These are phyloP conservation scores for Rugalucina vietnamica DNA, from an alignment of 2,888 invertebrate species.

Conservation along the genomic window DNA sequence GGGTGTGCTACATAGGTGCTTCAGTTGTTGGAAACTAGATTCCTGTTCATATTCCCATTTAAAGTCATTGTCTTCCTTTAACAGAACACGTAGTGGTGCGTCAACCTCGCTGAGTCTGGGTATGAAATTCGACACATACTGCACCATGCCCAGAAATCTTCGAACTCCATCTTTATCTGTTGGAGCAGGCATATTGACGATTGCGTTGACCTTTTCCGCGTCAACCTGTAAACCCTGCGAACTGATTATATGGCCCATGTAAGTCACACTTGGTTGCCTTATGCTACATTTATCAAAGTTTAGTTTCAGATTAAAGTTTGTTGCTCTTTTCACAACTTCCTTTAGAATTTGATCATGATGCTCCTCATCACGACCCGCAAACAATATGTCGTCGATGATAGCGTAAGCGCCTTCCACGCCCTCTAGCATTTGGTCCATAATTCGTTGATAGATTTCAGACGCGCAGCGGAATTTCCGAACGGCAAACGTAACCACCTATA, in stretches of 20 bases:
- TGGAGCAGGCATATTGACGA: slow-evolving; percentile 54
- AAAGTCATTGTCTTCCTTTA: slow-evolving; percentile 44
- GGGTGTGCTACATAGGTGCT: slow-evolving; percentile 9
- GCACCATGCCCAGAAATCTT: slow-evolving; percentile 15
- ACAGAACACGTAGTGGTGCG: slow-evolving; percentile 50
- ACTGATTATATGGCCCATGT: slow-evolving; percentile 52
- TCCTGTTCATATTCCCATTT: slow-evolving; percentile 49
- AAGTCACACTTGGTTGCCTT: slow-evolving; percentile 31
- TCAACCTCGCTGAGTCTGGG: too few species aligned
- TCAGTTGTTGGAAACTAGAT: slow-evolving; percentile 37
- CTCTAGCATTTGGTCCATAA: slow-evolving; percentile 59
- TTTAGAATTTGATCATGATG: too few species aligned
- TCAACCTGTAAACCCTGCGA: slow-evolving; percentile 41
- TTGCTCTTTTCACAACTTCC: too few species aligned
- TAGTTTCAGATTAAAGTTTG: too few species aligned
- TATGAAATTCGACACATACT: too few species aligned
- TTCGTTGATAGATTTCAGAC: slow-evolving; percentile 59
- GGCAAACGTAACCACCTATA: slow-evolving; percentile 64
- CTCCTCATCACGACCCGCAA: slow-evolving; percentile 45
- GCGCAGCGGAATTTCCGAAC: slow-evolving; percentile 62
- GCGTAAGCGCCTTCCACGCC: slow-evolving; percentile 50
- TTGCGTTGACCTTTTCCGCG: slow-evolving; percentile 43
- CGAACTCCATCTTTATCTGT: slow-evolving; percentile 44
- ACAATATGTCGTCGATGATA: slow-evolving; percentile 61
- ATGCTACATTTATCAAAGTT: slow-evolving; percentile 54